phyloP scores from a whole-genome alignment of 2,888 invertebrate genomes.

The Acronicta aceris region DNA sequence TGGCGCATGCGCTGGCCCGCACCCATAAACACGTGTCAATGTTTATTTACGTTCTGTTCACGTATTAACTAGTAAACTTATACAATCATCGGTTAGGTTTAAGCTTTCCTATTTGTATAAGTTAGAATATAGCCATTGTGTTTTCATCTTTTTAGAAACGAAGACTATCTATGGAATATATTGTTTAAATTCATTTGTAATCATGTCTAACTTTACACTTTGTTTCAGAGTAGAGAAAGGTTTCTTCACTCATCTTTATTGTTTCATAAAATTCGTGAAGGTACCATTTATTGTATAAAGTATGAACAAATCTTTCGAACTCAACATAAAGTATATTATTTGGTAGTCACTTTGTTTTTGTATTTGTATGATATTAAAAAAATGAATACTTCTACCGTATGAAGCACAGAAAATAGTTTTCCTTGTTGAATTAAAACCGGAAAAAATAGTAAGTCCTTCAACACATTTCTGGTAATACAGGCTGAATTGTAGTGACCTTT shows the following conservation, averaged over 20 bases:
- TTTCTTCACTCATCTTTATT: no score
- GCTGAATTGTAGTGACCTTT: conserved; percentile 25
- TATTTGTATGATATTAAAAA: not conserved
- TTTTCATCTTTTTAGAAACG: not conserved
- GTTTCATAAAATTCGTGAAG: no score
- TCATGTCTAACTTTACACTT: no score
- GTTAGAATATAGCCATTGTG: not conserved
- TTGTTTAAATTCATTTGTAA: no score
- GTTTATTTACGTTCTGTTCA: conserved; percentile 87
- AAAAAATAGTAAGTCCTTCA: conserved; percentile 33
- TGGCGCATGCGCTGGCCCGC: conserved; percentile 78
- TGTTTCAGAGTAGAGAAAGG: no score
- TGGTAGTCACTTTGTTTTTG: not conserved
- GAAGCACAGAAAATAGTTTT: conserved; percentile 22
- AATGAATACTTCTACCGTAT: conserved; percentile 3
- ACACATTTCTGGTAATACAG: conserved; percentile 14
- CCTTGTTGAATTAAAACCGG: conserved; percentile 50
- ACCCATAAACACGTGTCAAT: conserved; percentile 85
- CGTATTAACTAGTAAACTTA: conserved; percentile 66
- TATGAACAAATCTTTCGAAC: not conserved
- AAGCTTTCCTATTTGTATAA: conserved; percentile 17
- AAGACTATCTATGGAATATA: no score
- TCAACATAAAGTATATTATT: not conserved
- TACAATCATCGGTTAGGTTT: conserved; percentile 43
- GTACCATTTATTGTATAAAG: not conserved